Conservation (phyloP, 2,888 invertebrate species). For the Schizotus pectinicornis region DNA sequence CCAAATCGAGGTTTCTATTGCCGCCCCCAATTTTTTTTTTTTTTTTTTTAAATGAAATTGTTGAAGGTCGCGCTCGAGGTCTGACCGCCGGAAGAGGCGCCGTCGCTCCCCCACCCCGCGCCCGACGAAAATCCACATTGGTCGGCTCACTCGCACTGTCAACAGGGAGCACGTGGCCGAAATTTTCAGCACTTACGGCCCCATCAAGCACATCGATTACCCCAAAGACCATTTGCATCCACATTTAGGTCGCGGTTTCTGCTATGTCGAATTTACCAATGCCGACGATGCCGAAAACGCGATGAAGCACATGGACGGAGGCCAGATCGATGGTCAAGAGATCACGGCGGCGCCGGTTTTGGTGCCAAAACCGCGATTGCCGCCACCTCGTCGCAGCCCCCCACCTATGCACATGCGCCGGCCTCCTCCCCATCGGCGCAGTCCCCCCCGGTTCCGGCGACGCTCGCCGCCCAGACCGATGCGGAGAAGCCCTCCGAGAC, state of each 20-base stretch:
- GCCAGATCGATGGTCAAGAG: conserved; percentile 95
- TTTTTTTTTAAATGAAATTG: conserved; percentile 3
- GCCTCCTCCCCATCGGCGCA: conserved; percentile 63
- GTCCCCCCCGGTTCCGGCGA: conserved; percentile 60
- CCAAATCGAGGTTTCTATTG: conserved; percentile 57
- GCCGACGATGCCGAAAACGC: conserved; percentile 98
- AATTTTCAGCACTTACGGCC: conserved; percentile 89
- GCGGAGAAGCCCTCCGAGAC: conserved; percentile 62
- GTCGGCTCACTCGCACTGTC: conserved; percentile 90
- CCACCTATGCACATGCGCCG: conserved; percentile 64
- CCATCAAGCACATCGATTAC: conserved; percentile 88
- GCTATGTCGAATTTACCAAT: conserved; percentile 93
- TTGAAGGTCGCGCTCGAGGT: conserved; percentile 66
- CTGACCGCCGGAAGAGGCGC: conserved; percentile 72
- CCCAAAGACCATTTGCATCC: conserved; percentile 88
- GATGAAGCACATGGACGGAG: conserved; percentile 99
- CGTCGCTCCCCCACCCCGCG: conserved; percentile 89
- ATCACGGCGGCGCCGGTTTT: conserved; percentile 94
- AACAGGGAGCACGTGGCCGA: conserved; percentile 88
- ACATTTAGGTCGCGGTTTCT: conserved; percentile 89
- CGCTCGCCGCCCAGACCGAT: conserved; percentile 53
- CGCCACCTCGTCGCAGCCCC: conserved; percentile 64
- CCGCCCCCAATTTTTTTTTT: not conserved
- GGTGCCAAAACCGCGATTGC: conserved; percentile 72
- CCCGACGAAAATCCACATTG: conserved; percentile 93